Evolutionary conservation across 2,113 vertebrate genomes (phyloP).

Genomic region (Clarias macrocephalus): DNA sequence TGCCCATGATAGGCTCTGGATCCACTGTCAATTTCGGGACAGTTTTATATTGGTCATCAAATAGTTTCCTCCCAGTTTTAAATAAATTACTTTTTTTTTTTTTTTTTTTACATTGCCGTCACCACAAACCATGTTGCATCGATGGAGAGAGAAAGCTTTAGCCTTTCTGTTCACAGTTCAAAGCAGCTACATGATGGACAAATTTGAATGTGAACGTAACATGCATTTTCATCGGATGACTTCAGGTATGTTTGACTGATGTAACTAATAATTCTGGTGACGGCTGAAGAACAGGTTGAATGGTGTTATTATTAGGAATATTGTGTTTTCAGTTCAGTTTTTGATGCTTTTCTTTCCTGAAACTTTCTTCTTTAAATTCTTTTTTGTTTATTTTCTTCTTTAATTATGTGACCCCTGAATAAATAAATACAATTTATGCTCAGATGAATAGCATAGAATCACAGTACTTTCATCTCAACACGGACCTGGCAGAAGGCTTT

Average conservation of each 20-base stretch:
- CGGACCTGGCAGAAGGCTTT: not conserved
- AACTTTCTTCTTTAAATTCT: not conserved
- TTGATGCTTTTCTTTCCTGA: not conserved
- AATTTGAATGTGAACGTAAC: not conserved
- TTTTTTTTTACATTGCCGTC: not conserved
- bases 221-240: not conserved
- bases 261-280: conserved; percentile 3
- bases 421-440: not conserved
- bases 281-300: not conserved
- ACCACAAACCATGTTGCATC: not conserved
- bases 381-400: not conserved
- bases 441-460: not conserved
- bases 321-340: not conserved
- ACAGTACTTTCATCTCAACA: not conserved
- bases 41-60: not conserved
- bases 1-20: not conserved
- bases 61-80: not conserved
- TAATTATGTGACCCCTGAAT: not conserved
- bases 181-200: not conserved
- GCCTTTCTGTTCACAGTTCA: not conserved
- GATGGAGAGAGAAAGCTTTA: not conserved
- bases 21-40: not conserved
- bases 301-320: not conserved
- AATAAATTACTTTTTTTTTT: not conserved
- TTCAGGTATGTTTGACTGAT: not conserved